Evolutionary conservation across 2,113 vertebrate genomes (phyloP), one percentile per base, ranked within the genome.

Genomic region (Equus quagga): DNA sequence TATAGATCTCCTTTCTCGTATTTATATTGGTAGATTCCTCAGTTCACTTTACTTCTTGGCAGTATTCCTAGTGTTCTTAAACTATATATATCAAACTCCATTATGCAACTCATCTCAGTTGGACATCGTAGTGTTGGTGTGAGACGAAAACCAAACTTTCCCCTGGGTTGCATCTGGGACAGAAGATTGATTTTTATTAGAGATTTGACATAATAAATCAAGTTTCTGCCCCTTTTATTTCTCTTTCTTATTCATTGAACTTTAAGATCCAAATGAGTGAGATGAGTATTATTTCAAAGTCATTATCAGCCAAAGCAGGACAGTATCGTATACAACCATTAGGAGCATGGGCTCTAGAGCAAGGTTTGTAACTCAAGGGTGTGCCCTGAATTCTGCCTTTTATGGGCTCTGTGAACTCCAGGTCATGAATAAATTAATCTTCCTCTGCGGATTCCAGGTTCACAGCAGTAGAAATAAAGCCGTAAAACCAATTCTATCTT

Each of bases 111-210:
- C 21, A 60, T 41, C 14, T 51, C 26, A 76, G 8, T 26, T 76
- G 44, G 14, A 41, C 19, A 92, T 56, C 6, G 12, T 62, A 19
- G 3, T 46, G 6, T 64, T 82, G n/a, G 13, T 72, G 14, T 46
- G 18, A 14, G 11, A 60, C 23, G 85, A 85, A 87, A 58, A 69
- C 24, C 33, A 73, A 92, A 28, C 19, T 80, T 93, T 79, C 56
- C 18, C n/a, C 15, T 76, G 51, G 11, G 9, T 8, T 69, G 8
- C 80, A 44, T 79, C 70, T 85, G 62, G 6, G 2, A 24, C 4
- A 89, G 26, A 96, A 93, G 10, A 31, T 72, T 54, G 13, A 56
- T 81, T 89, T 85, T 60, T 75, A 49, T 94, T 56, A 79, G n/a
- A 69, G 5, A 46, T 31, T 2, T 75, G 73, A 36, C 36, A 49